Conservation (phyloP, 2,888 invertebrate species). For the Amblyjoppa proteus region DNA sequence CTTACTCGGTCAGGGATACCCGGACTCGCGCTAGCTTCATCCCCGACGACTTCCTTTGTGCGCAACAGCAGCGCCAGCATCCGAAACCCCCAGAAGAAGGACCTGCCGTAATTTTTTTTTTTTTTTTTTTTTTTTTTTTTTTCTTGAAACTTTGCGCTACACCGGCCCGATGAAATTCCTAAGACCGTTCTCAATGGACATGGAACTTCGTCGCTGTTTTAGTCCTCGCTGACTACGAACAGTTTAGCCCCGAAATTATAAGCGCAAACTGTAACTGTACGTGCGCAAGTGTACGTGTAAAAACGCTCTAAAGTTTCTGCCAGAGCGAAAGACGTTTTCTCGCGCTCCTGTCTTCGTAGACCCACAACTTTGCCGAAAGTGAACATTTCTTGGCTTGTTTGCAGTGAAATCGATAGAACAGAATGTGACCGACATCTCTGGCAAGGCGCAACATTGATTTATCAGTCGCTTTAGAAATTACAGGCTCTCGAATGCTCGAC, state of each 20-base stretch:
- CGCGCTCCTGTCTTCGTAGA: not conserved
- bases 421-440: too few species aligned
- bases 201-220: conserved; percentile 15
- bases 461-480: too few species aligned
- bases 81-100: conserved; percentile 66
- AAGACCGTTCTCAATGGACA: conserved; percentile 41
- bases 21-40: conserved; percentile 59
- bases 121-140: conserved; percentile 34
- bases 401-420: too few species aligned
- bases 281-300: not conserved
- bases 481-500: too few species aligned
- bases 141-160: conserved; percentile 55
- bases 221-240: not conserved
- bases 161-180: conserved; percentile 63
- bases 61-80: conserved; percentile 41
- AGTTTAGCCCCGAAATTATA: not conserved
- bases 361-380: too few species aligned
- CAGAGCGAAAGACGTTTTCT: not conserved
- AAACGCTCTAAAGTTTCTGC: not conserved
- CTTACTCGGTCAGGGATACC: conserved; percentile 73
- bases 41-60: conserved; percentile 63
- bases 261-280: not conserved
- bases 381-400: too few species aligned
- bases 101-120: conserved; percentile 80
- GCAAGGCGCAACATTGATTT: too few species aligned